phyloP scores from a whole-genome alignment of 2,888 invertebrate genomes.

The Lymantria monacha region DNA sequence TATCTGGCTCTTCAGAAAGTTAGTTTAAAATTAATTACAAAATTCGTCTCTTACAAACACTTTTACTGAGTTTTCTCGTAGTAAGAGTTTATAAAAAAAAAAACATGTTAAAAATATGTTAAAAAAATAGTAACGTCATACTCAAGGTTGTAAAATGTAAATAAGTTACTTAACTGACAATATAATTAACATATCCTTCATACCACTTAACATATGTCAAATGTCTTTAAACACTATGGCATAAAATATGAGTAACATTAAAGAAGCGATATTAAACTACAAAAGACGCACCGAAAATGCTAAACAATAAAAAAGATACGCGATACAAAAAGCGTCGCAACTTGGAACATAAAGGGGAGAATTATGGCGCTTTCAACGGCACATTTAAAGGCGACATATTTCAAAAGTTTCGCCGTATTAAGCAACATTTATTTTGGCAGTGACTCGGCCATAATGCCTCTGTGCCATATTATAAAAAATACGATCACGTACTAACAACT shows the following conservation, averaged over 20 bases:
- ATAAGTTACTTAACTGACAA: no score
- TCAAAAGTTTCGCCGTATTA: conserved; percentile 81
- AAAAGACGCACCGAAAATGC: conserved; percentile 43
- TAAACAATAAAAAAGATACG: conserved; percentile 63
- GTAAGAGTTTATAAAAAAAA: no score
- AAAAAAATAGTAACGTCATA: no score
- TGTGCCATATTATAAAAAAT: conserved; percentile 61
- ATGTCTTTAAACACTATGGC: no score
- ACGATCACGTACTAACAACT: conserved; percentile 43
- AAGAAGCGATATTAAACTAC: conserved; percentile 24
- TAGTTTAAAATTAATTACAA: no score
- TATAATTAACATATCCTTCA: no score
- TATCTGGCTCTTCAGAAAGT: no score
- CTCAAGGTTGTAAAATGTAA: no score
- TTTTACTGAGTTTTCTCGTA: no score
- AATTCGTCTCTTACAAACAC: no score
- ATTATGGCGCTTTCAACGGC: conserved; percentile 79
- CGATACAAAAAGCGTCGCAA: conserved; percentile 57
- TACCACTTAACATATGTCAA: no score
- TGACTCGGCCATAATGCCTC: conserved; percentile 71
- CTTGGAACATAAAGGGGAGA: conserved; percentile 74
- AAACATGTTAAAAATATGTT: no score
- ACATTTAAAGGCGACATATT: conserved; percentile 80
- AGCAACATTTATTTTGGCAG: conserved; percentile 82
- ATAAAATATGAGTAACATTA: conserved; percentile 1